These are phyloP conservation scores for Brachionus calyciflorus DNA, from an alignment of 1,140 invertebrate species.

Conservation along the genomic window DNA sequence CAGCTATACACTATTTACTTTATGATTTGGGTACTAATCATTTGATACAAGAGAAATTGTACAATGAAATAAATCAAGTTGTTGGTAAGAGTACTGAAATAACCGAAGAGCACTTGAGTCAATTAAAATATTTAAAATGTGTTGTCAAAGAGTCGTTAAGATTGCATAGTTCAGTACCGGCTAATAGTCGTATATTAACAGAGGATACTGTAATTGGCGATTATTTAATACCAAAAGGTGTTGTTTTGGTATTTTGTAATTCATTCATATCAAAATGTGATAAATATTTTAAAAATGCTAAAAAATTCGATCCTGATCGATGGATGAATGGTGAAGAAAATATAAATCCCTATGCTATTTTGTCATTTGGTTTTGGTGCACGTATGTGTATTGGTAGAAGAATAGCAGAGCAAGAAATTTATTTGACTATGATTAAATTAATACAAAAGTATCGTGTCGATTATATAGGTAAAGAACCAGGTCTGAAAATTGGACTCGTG, in stretches of 20 bases:
- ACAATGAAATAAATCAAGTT: slow-evolving; percentile 32
- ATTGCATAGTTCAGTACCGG: slow-evolving; percentile 33
- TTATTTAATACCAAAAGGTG: slow-evolving; percentile 44
- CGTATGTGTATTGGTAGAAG: slow-evolving; percentile 80
- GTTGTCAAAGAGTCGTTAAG: slow-evolving; percentile 35
- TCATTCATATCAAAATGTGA: slow-evolving; percentile 22
- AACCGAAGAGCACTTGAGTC: slow-evolving; percentile 11
- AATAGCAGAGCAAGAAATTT: slow-evolving; percentile 81
- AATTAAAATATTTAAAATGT: slow-evolving; percentile 32
- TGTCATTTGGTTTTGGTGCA: slow-evolving; percentile 85
- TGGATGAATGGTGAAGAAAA: slow-evolving; percentile 63
- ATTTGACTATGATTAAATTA: slow-evolving; percentile 34
- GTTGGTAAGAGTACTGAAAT: background rate
- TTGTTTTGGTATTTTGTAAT: slow-evolving; percentile 36
- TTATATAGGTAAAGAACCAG: slow-evolving; percentile 15
- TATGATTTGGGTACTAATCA: background rate
- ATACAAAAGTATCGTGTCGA: slow-evolving; percentile 22
- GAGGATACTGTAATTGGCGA: slow-evolving; percentile 24
- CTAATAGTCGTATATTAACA: slow-evolving; percentile 22
- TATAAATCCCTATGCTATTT: slow-evolving; percentile 71
- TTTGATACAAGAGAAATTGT: slow-evolving; percentile 32
- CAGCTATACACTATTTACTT: slow-evolving; percentile 30
- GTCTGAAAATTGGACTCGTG: slow-evolving; percentile 30
- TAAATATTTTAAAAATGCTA: slow-evolving; percentile 49
- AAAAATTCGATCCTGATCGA: slow-evolving; percentile 54